Conservation (phyloP, 2,113 vertebrate genomes). For the Galemys pyrenaicus region DNA sequence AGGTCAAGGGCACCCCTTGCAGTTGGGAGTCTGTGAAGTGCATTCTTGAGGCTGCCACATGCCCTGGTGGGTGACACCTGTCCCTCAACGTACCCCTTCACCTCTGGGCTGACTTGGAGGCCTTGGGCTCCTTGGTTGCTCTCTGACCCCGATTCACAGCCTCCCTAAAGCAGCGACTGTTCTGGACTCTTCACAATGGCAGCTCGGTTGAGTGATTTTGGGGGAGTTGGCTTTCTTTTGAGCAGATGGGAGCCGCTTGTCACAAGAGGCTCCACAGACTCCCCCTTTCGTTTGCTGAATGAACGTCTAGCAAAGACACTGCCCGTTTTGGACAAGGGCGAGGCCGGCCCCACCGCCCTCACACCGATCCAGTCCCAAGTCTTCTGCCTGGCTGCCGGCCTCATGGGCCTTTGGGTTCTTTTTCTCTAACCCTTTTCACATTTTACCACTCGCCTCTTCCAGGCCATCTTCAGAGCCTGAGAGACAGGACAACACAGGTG, state of each 20-base stretch:
- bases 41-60: background rate
- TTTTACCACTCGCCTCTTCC: background rate
- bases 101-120: background rate
- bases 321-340: background rate
- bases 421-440: background rate
- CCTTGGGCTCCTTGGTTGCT: no score
- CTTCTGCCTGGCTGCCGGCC: background rate
- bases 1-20: background rate
- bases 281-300: background rate
- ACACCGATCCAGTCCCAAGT: background rate
- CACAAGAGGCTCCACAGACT: background rate
- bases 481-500: background rate
- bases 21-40: background rate
- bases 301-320: background rate
- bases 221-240: background rate
- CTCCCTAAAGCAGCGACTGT: background rate
- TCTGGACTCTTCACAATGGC: background rate
- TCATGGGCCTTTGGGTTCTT: background rate
- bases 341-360: background rate
- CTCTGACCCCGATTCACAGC: background rate
- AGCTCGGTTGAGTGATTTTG: background rate
- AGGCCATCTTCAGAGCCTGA: background rate
- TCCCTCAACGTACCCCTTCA: background rate
- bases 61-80: background rate
- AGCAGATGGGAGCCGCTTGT: background rate